A percentile compares a stretch with the other conserved stretches of the same genome.
phyloP scores from a whole-genome alignment of 2,797 vertebrate species.

The Eospalax fontanierii region DNA sequence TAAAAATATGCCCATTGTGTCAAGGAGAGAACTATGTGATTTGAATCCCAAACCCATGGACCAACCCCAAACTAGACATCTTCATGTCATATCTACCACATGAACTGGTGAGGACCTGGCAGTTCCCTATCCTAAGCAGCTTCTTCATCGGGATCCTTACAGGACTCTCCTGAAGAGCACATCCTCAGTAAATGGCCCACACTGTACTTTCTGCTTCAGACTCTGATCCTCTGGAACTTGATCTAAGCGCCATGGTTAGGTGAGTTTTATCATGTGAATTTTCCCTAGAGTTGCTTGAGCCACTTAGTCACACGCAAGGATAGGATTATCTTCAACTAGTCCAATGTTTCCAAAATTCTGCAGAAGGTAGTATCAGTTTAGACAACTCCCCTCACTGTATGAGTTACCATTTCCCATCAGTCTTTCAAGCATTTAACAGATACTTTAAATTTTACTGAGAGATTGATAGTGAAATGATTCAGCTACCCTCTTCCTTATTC shows the following conservation, averaged over 20 bases:
- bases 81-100: too few relatives aligned
- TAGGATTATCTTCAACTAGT: neutral
- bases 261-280: neutral
- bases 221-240: neutral
- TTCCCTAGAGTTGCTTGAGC: neutral
- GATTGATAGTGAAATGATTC: conserved; percentile 9
- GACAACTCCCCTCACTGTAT: neutral
- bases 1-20: neutral
- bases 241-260: neutral
- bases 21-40: neutral
- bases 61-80: neutral
- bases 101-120: too few relatives aligned
- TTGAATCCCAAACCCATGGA: neutral
- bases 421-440: neutral
- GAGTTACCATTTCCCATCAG: neutral
- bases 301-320: neutral
- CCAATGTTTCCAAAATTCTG: neutral
- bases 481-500: neutral
- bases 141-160: neutral
- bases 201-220: neutral
- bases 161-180: neutral
- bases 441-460: conserved; percentile 48
- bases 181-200: neutral
- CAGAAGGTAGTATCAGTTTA: neutral
- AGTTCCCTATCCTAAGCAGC: neutral